Evolutionary conservation across 2,113 vertebrate species (phyloP), one percentile per base, ranked within the genome.

Genomic region (Vulpes lagopus): DNA sequence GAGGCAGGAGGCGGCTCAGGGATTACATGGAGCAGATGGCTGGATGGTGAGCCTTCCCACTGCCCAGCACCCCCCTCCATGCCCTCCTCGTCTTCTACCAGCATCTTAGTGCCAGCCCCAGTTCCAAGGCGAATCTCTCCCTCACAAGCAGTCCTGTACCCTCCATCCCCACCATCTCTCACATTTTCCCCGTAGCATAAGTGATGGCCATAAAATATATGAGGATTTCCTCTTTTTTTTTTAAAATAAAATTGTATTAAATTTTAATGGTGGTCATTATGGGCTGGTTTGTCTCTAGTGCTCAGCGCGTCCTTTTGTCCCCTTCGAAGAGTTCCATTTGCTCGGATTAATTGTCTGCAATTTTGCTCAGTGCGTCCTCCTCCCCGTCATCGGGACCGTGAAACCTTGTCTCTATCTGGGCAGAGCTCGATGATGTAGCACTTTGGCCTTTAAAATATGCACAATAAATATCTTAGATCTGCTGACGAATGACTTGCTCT

Each of bases 391-490:
- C 1, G 23, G 43, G n/a, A 22, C 93, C 1, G 85, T 0, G 1
- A 93, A 89, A 73, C 51, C 80, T 84, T 96, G 93, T 88, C 80
- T 74, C 92, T 60, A 38, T 91, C 65, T 25, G 89, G 80, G 59
- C 73, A 94, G 74, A 95, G 64, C 88, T 71, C 1, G 25, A 23
- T 97, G 94, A 98, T 92, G 30, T 92, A 97, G 95, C 81, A 23
- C 96, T 95, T 62, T 94, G 97, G 87, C 92, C 92, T 97, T 97
- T 97, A 94, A 97, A 95, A 96, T 97, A 89, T 93, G 95, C 94
- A 91, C 78, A 69, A 96, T 97, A 97, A 97, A 97, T 96, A 97
- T 94, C 96, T 96, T 88, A 98, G 97, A 93, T 97, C 74, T 97
- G 95, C 98, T 97, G 96, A 98, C 35, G n/a, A 96, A 96, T 89